Conservation (phyloP, 2,888 invertebrate species). For the Vanessa cardui region DNA sequence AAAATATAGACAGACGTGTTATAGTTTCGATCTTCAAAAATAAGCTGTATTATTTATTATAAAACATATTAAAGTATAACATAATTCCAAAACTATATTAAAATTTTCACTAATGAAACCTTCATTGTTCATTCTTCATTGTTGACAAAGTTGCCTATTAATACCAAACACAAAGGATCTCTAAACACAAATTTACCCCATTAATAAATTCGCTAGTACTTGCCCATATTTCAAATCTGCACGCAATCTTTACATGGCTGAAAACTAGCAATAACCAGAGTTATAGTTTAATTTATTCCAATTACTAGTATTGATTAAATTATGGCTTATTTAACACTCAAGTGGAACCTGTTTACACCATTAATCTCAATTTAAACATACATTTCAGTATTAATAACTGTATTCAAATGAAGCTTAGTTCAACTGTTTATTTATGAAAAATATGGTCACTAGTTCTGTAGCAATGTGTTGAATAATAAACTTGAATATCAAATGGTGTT, state of each 20-base stretch:
- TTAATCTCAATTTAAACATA: constrained; percentile 18
- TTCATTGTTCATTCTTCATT: too few species aligned
- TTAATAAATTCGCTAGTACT: too few species aligned
- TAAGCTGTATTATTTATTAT: too few species aligned
- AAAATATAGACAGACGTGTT: constrained; percentile 17
- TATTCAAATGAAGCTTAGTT: constrained; percentile 13
- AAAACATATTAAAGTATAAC: too few species aligned
- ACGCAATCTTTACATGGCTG: too few species aligned
- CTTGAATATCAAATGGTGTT: neutral
- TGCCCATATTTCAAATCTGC: too few species aligned
- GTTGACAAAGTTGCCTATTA: too few species aligned
- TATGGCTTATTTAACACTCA: constrained; percentile 3
- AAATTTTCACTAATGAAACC: too few species aligned
- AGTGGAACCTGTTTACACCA: neutral
- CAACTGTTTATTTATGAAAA: constrained; percentile 3
- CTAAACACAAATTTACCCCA: too few species aligned
- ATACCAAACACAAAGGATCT: too few species aligned
- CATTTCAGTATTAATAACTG: constrained; percentile 5
- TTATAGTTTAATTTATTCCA: neutral
- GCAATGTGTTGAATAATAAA: neutral
- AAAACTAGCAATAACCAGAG: too few species aligned
- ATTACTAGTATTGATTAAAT: constrained; percentile 10
- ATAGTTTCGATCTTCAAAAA: neutral
- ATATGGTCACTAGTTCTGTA: constrained; percentile 7
- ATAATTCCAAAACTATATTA: too few species aligned